Evolutionary conservation across 30 jellyfish, hydroid and myxozoan genomes (phyloP).

Genomic region (Turritopsis rubra): DNA sequence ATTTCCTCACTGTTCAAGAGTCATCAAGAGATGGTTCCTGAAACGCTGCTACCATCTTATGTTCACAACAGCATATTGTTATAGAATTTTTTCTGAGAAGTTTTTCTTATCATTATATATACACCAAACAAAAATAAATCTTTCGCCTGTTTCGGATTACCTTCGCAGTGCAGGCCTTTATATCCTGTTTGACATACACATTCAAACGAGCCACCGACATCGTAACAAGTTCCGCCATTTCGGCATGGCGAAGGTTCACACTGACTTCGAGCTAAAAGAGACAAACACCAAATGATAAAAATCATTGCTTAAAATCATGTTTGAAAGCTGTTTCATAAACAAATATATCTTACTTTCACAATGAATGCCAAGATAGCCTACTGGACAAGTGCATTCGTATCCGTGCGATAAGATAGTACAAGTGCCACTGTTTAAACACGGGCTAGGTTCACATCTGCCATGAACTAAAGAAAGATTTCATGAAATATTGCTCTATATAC

Average conservation of each 20-base stretch:
- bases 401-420: slow-evolving; percentile 94
- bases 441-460: slow-evolving; percentile 98
- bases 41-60: no score
- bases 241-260: slow-evolving; percentile 97
- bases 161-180: slow-evolving; percentile 95
- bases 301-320: neutral
- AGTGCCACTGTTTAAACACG: slow-evolving; percentile 96
- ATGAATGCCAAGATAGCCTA: slow-evolving; percentile 95
- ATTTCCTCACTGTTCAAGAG: no score
- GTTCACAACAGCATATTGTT: no score
- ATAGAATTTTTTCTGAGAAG: no score
- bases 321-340: neutral
- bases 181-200: slow-evolving; percentile 97
- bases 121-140: no score
- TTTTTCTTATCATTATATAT: no score
- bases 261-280: slow-evolving; percentile 85
- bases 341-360: slow-evolving; percentile 97
- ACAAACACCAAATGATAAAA: neutral
- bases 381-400: slow-evolving; percentile 98
- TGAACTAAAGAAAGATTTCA: slow-evolving; percentile 48
- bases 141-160: no score
- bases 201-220: slow-evolving; percentile 96
- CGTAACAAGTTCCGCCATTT: slow-evolving; percentile 97
- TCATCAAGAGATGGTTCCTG: no score
- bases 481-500: no score